phyloP scores from a whole-genome alignment of 2,797 vertebrate species.

The Schizothorax lantsangensis region DNA sequence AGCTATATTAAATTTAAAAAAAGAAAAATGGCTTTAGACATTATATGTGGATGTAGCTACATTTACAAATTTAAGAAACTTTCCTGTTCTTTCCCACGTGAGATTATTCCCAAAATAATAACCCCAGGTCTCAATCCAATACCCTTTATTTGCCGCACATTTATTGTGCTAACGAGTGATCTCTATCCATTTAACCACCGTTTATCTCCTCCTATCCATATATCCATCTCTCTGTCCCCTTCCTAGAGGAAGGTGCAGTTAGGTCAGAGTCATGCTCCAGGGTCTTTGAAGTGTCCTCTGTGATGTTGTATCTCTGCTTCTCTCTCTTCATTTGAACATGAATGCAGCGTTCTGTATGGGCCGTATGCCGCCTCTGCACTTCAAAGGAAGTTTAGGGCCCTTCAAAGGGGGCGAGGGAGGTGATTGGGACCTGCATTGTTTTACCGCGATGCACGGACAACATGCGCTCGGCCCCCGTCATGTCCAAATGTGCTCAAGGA shows the following conservation, averaged over 20 bases:
- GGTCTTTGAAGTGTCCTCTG: conserved; percentile 61
- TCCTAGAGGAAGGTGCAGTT: conserved; percentile 63
- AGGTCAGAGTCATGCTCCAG: conserved; percentile 50
- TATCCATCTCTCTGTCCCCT: conserved; percentile 54
- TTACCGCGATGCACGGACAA: conserved; percentile 34
- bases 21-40: background rate
- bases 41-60: background rate
- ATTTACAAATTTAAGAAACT: background rate
- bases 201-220: conserved; percentile 52
- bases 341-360: conserved; percentile 78
- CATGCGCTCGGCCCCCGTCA: conserved; percentile 27
- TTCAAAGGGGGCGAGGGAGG: conserved; percentile 87
- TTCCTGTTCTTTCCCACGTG: background rate
- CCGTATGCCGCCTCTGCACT: conserved; percentile 73
- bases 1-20: background rate
- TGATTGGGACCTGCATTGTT: conserved; percentile 55
- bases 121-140: background rate
- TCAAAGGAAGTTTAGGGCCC: conserved; percentile 77
- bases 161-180: conserved; percentile 51
- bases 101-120: background rate
- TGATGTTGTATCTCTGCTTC: conserved; percentile 51
- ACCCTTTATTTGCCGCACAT: conserved; percentile 5
- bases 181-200: conserved; percentile 44
- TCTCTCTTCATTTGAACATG: conserved; percentile 82
- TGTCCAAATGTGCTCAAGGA: conserved; percentile 15